Conservation (phyloP, 2,113 vertebrate genomes). For the Neolamprologus tretocephalus region DNA sequence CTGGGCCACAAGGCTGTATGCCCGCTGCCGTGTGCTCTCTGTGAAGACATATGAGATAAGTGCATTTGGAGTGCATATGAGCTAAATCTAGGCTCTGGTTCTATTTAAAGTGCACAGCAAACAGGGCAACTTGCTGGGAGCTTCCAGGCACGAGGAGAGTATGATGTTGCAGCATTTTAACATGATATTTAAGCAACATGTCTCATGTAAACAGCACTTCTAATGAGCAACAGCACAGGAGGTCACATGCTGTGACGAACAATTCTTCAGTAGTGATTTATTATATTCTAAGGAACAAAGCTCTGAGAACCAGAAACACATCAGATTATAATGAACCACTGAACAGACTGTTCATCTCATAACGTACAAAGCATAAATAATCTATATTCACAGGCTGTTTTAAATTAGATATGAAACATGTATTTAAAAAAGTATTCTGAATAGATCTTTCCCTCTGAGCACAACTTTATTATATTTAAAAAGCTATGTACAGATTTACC, state of each 20-base stretch:
- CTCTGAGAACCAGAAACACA: not conserved
- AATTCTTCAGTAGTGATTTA: not conserved
- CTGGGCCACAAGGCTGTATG: constrained; percentile 89
- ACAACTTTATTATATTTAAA: not conserved
- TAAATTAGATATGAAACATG: not conserved
- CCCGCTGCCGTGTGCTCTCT: constrained; percentile 86
- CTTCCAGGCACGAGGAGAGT: not conserved
- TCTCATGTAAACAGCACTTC: not conserved
- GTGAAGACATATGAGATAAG: not conserved
- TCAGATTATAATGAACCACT: not conserved
- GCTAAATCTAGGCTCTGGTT: not conserved
- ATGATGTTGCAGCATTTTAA: not conserved
- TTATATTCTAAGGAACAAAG: not conserved
- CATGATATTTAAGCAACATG: not conserved
- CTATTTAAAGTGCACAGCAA: not conserved
- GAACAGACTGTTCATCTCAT: not conserved
- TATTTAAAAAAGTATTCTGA: not conserved
- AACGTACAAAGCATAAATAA: not conserved
- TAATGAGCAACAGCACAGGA: not conserved
- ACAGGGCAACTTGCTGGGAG: not conserved
- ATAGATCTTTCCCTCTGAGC: not conserved
- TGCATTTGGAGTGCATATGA: not conserved
- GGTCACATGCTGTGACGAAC: not conserved
- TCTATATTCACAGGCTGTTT: not conserved
- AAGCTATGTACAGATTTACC: not conserved